These are phyloP conservation scores for Zootermopsis nevadensis DNA, from an alignment of 2,888 invertebrate species.

Conservation along the genomic window DNA sequence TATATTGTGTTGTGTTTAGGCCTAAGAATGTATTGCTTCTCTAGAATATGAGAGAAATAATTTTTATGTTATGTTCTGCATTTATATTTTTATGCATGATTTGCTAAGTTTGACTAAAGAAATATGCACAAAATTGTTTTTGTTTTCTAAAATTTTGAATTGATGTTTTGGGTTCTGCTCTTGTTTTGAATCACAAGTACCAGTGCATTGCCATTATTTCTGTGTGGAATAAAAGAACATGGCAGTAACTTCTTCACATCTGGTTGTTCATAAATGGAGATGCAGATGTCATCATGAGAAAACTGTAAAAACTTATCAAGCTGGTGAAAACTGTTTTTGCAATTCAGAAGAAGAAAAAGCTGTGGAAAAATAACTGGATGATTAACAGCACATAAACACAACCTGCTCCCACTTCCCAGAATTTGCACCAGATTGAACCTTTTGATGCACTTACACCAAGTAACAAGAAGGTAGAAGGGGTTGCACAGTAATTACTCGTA, in stretches of 20 bases:
- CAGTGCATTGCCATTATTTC: constrained; percentile 37
- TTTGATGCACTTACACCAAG: not conserved
- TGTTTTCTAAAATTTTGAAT: not conserved
- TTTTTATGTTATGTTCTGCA: not conserved
- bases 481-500: not conserved
- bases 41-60: not conserved
- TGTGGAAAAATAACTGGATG: not conserved
- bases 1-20: not conserved
- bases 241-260: not conserved
- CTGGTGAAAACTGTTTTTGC: not conserved
- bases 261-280: constrained; percentile 12
- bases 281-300: not conserved
- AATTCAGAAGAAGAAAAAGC: not conserved
- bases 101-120: constrained; percentile 18
- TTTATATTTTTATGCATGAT: constrained; percentile 12
- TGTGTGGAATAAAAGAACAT: constrained; percentile 30
- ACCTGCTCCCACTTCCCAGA: not conserved
- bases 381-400: not conserved
- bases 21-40: not conserved
- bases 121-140: constrained; percentile 3
- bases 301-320: not conserved
- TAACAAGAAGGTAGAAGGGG: not conserved
- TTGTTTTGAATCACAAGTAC: constrained; percentile 1
- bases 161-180: not conserved
- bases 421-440: not conserved